Evolutionary conservation across 2,888 invertebrate species (phyloP).

Genomic region (Acleris emargana): DNA sequence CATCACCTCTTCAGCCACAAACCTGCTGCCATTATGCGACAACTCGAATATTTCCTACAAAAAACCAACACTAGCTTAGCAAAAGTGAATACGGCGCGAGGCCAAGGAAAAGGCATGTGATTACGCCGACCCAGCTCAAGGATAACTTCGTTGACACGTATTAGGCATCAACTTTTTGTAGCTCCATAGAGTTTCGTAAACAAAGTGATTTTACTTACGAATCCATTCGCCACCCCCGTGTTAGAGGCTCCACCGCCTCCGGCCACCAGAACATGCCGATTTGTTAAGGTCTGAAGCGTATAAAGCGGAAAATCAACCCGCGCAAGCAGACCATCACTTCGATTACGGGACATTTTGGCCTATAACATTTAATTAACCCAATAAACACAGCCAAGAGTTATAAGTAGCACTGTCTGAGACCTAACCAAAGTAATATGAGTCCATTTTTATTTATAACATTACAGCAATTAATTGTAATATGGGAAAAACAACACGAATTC

Average conservation of each 20-base stretch:
- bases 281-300: conserved; percentile 94
- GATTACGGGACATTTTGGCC: conserved; percentile 73
- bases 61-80: conserved; percentile 43
- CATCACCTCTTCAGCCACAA: conserved; percentile 94
- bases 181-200: conserved; percentile 28
- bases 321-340: conserved; percentile 90
- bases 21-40: conserved; percentile 91
- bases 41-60: conserved; percentile 96
- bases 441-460: conserved; percentile 56
- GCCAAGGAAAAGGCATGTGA: conserved; percentile 12
- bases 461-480: conserved; percentile 57
- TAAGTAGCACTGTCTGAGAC: conserved; percentile 53
- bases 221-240: conserved; percentile 98
- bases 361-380: conserved; percentile 60
- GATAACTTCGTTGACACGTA: conserved; percentile 31
- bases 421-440: conserved; percentile 58
- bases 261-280: conserved; percentile 96
- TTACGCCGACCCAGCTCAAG: conserved; percentile 22
- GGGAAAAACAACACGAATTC: conserved; percentile 56
- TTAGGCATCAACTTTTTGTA: conserved; percentile 13
- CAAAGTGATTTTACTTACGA: conserved; percentile 87
- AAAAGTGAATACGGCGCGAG: conserved; percentile 8
- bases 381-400: conserved; percentile 46
- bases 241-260: conserved; percentile 99
- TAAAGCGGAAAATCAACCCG: conserved; percentile 97